These are phyloP conservation scores for Nomada lathburiana DNA, from an alignment of 2,888 invertebrate species.

Conservation along the genomic window DNA sequence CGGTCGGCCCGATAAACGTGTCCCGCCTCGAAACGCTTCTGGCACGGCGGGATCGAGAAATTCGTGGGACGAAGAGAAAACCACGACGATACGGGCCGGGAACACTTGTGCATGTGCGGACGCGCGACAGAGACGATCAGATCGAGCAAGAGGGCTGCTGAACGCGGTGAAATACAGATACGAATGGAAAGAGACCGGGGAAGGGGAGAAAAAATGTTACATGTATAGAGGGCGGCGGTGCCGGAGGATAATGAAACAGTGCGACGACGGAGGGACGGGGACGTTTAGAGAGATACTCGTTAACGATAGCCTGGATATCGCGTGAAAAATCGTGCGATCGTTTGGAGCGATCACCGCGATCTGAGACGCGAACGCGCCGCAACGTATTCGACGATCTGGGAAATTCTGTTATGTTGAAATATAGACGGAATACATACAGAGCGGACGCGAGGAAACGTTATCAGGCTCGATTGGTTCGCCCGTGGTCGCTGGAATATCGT, in stretches of 20 bases:
- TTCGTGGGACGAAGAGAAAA: slow-evolving; percentile 28
- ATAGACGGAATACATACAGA: too few species aligned
- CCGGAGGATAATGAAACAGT: slow-evolving; percentile 29
- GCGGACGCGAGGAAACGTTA: background rate
- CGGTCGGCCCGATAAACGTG: slow-evolving; percentile 66
- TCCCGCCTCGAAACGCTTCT: slow-evolving; percentile 62
- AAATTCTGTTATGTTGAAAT: slow-evolving; percentile 18
- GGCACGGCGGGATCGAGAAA: slow-evolving; percentile 51
- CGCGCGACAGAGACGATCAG: background rate
- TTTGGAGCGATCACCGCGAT: slow-evolving; percentile 55
- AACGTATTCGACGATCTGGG: slow-evolving; percentile 52
- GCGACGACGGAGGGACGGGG: slow-evolving; percentile 44
- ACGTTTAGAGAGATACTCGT: slow-evolving; percentile 64
- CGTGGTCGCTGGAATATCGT: background rate
- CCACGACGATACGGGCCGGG: background rate
- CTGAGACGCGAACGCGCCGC: slow-evolving; percentile 53
- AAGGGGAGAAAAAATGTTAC: background rate
- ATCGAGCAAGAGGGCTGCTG: background rate
- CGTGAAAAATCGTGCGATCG: slow-evolving; percentile 68
- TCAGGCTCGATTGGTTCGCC: background rate
- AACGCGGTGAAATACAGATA: slow-evolving; percentile 35
- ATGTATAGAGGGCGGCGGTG: background rate
- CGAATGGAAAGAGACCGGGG: slow-evolving; percentile 10
- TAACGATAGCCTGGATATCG: slow-evolving; percentile 66
- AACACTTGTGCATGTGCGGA: background rate